These are phyloP conservation scores for Melanotaenia duboulayi DNA, from an alignment of 2,113 vertebrate species.

Conservation along the genomic window DNA sequence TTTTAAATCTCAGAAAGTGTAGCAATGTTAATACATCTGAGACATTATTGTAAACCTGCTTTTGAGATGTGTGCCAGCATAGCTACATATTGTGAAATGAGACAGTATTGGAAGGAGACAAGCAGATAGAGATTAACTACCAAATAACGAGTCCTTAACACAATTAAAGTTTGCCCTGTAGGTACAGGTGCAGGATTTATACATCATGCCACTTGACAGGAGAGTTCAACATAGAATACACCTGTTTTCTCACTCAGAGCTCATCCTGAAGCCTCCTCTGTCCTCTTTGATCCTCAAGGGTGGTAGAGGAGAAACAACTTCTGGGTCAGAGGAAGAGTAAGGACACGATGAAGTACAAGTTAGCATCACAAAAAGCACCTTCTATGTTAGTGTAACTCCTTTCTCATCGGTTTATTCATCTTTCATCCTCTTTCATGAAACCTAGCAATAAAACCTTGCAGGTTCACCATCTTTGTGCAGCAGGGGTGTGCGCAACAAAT, in stretches of 20 bases:
- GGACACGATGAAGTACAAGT: not conserved
- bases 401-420: conserved; percentile 21
- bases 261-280: not conserved
- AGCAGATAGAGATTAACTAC: not conserved
- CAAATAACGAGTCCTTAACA: not conserved
- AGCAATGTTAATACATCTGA: not conserved
- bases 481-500: conserved; percentile 27
- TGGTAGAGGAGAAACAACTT: not conserved
- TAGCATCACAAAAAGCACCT: not conserved
- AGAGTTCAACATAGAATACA: not conserved
- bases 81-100: not conserved
- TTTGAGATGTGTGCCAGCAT: not conserved
- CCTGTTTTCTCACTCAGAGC: not conserved
- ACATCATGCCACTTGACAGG: not conserved
- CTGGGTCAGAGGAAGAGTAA: not conserved
- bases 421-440: conserved; percentile 11
- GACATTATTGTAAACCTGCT: not conserved
- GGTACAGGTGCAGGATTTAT: not conserved
- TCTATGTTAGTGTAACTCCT: conserved; percentile 12
- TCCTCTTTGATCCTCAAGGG: not conserved
- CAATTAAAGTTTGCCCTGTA: too few relatives aligned
- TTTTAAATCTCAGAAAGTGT: not conserved
- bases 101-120: too few relatives aligned
- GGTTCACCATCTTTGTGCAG: conserved; percentile 33
- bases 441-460: not conserved